phyloP scores from a whole-genome alignment of 2,113 vertebrate species.

The Nerophis ophidion region DNA sequence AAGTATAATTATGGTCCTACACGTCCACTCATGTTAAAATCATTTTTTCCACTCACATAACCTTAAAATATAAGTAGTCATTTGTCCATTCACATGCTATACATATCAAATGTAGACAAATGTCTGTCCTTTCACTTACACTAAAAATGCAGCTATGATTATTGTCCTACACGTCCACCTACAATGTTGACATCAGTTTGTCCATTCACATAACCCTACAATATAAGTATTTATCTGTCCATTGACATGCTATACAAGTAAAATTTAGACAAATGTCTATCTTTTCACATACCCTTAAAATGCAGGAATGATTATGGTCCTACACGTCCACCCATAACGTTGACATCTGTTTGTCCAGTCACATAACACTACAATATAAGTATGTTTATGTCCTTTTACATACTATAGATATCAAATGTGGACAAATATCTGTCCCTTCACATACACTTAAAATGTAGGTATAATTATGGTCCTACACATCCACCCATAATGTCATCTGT shows the following conservation, averaged over 20 bases:
- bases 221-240: background rate
- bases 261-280: too few relatives aligned
- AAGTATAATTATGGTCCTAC: too few relatives aligned
- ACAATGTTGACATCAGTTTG: background rate
- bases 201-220: background rate
- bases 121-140: background rate
- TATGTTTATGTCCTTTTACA: too few relatives aligned
- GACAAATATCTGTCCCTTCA: background rate
- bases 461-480: too few relatives aligned
- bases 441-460: background rate
- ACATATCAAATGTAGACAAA: too few relatives aligned
- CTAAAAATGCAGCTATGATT: too few relatives aligned
- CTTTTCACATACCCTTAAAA: background rate
- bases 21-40: background rate
- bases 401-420: too few relatives aligned
- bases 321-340: background rate
- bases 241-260: too few relatives aligned
- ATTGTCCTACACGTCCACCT: too few relatives aligned
- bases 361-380: background rate
- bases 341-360: background rate
- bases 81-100: background rate
- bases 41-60: background rate
- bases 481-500: background rate
- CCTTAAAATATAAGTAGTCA: background rate
- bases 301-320: background rate